phyloP scores from a whole-genome alignment of 2,888 invertebrate genomes.

The Mechanitis messenoides region DNA sequence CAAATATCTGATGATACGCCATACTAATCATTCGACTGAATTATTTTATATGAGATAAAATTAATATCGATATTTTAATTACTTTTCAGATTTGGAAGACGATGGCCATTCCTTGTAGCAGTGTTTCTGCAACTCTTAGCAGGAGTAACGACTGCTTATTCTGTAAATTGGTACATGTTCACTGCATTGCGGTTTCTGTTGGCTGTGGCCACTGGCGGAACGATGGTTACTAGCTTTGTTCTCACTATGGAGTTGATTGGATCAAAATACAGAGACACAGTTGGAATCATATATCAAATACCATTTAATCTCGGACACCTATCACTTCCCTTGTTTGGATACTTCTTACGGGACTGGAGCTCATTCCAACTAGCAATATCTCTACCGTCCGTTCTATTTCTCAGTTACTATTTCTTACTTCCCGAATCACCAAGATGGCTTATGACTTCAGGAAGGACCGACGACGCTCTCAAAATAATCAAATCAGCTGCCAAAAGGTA shows the following conservation, averaged over 20 bases:
- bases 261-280: slow-evolving; percentile 78
- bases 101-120: slow-evolving; percentile 82
- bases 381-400: slow-evolving; percentile 77
- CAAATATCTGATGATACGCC: too few relatives aligned
- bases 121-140: slow-evolving; percentile 83
- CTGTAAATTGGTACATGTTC: slow-evolving; percentile 81
- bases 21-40: too few relatives aligned
- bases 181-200: slow-evolving; percentile 82
- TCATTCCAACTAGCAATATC: slow-evolving; percentile 81
- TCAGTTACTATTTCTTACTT: slow-evolving; percentile 82
- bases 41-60: slow-evolving; percentile 4
- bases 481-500: slow-evolving; percentile 79
- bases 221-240: slow-evolving; percentile 87
- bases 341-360: slow-evolving; percentile 81
- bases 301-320: slow-evolving; percentile 84
- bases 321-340: slow-evolving; percentile 79
- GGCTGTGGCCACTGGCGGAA: slow-evolving; percentile 87
- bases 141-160: slow-evolving; percentile 83
- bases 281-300: slow-evolving; percentile 81
- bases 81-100: slow-evolving; percentile 82
- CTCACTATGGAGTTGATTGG: slow-evolving; percentile 82
- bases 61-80: slow-evolving; percentile 14
- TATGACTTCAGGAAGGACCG: slow-evolving; percentile 80
- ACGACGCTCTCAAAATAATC: slow-evolving; percentile 80
- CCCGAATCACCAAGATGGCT: slow-evolving; percentile 92